Percentiles rank a stretch among this genome's conserved stretches.
phyloP scores from a whole-genome alignment of 2,888 invertebrate genomes.

The Pantelozetes paolii region DNA sequence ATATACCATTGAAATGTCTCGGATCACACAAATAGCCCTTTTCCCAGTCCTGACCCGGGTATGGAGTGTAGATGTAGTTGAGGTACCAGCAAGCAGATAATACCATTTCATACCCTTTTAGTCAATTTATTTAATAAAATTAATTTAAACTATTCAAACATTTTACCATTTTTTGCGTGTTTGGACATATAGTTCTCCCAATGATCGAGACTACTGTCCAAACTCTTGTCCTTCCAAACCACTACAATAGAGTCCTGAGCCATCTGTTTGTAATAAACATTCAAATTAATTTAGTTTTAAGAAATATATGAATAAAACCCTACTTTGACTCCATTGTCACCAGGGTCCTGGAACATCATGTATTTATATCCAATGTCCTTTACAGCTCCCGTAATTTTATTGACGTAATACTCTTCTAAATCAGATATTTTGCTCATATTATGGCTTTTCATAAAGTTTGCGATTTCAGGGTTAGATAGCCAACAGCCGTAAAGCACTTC shows the following conservation, averaged over 20 bases:
- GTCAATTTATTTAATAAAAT: not conserved
- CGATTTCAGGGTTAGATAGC: slow-evolving; percentile 65
- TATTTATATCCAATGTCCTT: slow-evolving; percentile 48
- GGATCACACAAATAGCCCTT: slow-evolving; percentile 57
- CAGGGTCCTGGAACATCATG: slow-evolving; percentile 50
- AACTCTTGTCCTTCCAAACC: slow-evolving; percentile 49
- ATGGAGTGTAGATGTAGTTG: slow-evolving; percentile 62
- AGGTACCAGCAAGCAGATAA: slow-evolving; percentile 84
- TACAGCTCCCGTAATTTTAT: slow-evolving; percentile 45
- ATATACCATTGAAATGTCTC: slow-evolving; percentile 45
- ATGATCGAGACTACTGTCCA: slow-evolving; percentile 27
- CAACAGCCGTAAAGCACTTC: slow-evolving; percentile 78
- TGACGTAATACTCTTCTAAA: slow-evolving; percentile 53
- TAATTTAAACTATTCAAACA: not conserved
- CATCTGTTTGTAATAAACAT: slow-evolving; percentile 4
- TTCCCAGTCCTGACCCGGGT: slow-evolving; percentile 65
- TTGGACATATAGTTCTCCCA: slow-evolving; percentile 39
- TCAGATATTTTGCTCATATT: slow-evolving; percentile 47
- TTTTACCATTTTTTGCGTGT: slow-evolving; percentile 27
- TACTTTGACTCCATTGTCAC: slow-evolving; percentile 49
- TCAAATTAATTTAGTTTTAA: not conserved
- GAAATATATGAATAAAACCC: not conserved
- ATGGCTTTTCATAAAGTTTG: slow-evolving; percentile 59
- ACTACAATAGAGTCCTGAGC: slow-evolving; percentile 48
- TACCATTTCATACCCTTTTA: slow-evolving; percentile 62